Base-by-base conservation (phyloP, 2,888 invertebrate genomes). In the Mongoloraphidia duomilia region DNA sequence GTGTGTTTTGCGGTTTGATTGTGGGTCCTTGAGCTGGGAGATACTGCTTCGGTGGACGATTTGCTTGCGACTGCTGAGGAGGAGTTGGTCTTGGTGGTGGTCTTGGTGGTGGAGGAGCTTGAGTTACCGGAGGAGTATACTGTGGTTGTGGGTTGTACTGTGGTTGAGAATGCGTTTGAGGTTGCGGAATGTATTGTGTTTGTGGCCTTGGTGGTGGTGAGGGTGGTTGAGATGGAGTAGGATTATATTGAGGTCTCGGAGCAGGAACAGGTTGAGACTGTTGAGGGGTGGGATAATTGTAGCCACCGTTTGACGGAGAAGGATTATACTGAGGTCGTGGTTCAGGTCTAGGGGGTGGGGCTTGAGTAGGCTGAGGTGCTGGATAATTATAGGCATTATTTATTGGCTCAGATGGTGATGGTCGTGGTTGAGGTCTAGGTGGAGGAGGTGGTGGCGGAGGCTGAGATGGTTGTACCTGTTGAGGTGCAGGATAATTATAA, bases 31-130 rank as follows among this genome's bases (percentile, higher is more conserved):
- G 26, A 3, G 26, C 5, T 26, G 26, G 26, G 26, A 33, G 38
- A 3, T 47, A 47, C n/a, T 35, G 17, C 41, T 41, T 35, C 33
- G 40, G 41, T 12, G 37, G 39, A 8, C 37, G 11, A 8, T 39
- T 46, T 12, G 39, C 10, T n/a, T 33, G 37, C 2, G 13, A 26
- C 11, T 40, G 33, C 35, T 33, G 40, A 11, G 48, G 34, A 44
- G 35, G 34, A 8, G 44, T 13, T 34, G 44, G 44, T 44, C 44
- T 12, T n/a, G 44, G 44, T 35, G 14, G 44, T 44, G 44, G 44
- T 12, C 14, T 26, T 6, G 26, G 26, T 6, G 26, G 26, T 6
- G 26, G 26, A 26, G 26, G 26, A 26, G 26, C 26, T 26, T 26
- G 26, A 6, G 26, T 26, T 1, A 26, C 26, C 26, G 26, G 26